Evolutionary conservation across 2,888 invertebrate species (phyloP).

Genomic region (Cyclophora albipunctata): DNA sequence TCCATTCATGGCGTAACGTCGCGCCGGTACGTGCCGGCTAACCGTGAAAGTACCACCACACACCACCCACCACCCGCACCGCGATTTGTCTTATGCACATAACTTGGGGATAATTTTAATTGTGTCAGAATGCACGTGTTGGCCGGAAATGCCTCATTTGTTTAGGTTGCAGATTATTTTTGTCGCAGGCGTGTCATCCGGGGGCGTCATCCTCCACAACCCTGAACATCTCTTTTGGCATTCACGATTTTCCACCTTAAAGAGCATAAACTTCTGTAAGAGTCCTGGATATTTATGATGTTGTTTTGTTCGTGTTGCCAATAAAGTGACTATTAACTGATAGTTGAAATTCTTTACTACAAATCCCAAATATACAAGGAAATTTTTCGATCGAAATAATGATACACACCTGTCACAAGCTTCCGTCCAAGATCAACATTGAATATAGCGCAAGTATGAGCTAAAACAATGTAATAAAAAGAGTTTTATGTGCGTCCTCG

Average conservation of each 20-base stretch:
- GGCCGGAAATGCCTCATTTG: constrained; percentile 68
- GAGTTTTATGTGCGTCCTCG: constrained; percentile 22
- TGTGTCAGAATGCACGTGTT: constrained; percentile 55
- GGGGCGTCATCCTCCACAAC: constrained; percentile 60
- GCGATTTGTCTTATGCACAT: constrained; percentile 21
- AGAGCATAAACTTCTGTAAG: too few species aligned
- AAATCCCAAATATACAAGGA: constrained; percentile 15
- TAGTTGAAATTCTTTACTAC: too few species aligned
- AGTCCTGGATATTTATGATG: too few species aligned
- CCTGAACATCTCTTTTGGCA: constrained; percentile 20
- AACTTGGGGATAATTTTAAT: constrained; percentile 41
- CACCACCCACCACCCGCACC: constrained; percentile 14
- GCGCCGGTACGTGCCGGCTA: constrained; percentile 32
- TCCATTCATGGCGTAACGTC: constrained; percentile 52
- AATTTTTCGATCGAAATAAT: constrained; percentile 26
- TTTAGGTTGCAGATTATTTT: constrained; percentile 71
- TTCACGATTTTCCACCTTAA: too few species aligned
- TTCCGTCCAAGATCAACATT: constrained; percentile 49
- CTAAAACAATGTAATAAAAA: constrained; percentile 30
- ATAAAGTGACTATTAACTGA: too few species aligned
- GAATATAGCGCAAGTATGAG: constrained; percentile 28
- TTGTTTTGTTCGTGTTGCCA: too few species aligned
- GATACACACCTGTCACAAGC: constrained; percentile 42
- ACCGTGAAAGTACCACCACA: constrained; percentile 25
- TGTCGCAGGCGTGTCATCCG: constrained; percentile 59